Percentiles rank a stretch among this genome's conserved stretches.
Conservation (phyloP, 2,113 vertebrate genomes). For the human region DNA sequence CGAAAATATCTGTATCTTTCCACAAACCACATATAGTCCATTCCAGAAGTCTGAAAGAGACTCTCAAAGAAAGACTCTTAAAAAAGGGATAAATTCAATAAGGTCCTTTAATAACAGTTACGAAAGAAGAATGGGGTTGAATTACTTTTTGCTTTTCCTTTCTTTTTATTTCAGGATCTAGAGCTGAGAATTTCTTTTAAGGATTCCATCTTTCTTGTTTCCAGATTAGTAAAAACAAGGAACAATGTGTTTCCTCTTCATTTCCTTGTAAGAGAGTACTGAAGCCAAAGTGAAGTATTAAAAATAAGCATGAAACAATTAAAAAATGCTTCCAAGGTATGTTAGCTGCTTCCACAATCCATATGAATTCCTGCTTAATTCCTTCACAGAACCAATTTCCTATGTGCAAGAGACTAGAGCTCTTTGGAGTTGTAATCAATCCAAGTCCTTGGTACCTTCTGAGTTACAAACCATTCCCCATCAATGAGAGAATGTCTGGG, state of each 20-base stretch:
- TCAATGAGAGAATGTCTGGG: neutral
- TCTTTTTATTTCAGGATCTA: too few species aligned
- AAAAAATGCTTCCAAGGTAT: neutral
- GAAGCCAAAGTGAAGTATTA: neutral
- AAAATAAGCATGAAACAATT: conserved; percentile 28
- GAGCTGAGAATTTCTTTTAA: neutral
- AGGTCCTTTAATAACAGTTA: neutral
- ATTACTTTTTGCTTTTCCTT: neutral
- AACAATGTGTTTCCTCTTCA: neutral
- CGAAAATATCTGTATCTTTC: neutral
- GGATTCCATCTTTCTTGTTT: conserved; percentile 35
- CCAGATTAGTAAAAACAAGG: conserved; percentile 1
- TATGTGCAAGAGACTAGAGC: neutral
- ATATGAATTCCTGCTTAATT: neutral
- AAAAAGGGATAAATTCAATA: neutral
- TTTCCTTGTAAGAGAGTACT: neutral
- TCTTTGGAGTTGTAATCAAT: neutral
- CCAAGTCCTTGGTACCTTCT: neutral
- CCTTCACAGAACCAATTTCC: neutral
- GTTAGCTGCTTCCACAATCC: conserved; percentile 7
- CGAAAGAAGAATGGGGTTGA: neutral
- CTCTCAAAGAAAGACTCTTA: neutral
- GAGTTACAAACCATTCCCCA: neutral
- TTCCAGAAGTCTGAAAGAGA: neutral
- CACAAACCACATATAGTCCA: neutral